Evolutionary conservation across 2,888 invertebrate genomes (phyloP), one percentile per base, ranked within the genome.

Genomic region (Catocala fraxini): DNA sequence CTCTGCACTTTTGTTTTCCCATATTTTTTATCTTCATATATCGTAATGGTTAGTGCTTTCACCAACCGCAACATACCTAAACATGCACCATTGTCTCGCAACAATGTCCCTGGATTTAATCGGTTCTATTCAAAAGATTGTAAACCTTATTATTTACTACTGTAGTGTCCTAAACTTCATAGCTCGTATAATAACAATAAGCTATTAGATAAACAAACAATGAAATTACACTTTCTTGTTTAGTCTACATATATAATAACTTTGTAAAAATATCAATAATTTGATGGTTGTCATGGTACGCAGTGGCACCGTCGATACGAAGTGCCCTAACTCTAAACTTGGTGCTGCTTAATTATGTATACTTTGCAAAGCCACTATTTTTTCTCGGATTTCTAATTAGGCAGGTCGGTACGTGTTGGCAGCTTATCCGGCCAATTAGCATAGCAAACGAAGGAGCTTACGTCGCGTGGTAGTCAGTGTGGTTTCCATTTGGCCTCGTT

Each of bases 401-500:
- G 74, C 74, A 75, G 73, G 77, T 73, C 63, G 70, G 69, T 75
- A 79, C 73, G 79, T 82, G 85, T 80, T 86, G 82, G 83, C 81
- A 81, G 84, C 82, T 88, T 84, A 89, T 83, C 83, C 85, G 71
- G 70, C 85, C 83, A 88, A 89, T 89, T 89, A 89, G 88, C 86
- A 88, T 89, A 84, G 86, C 83, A 83, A 89, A 86, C 84, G 84
- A 84, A 85, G 84, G 80, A 82, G 82, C 81, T 85, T 78, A 74
- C 80, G 73, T 71, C 59, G 73, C 79, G 74, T 70, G 76, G 81
- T 79, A 74, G 77, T 71, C 70, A 66, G 69, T 76, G 83, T 69
- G 83, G 86, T 84, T 87, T 81, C 72, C 75, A 82, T 84, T 83
- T 78, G 77, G 78, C 81, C 78, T 80, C 75, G 83, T 84, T 85